Base-by-base conservation (phyloP, 2,113 vertebrate genomes). In the Albula glossodonta region DNA sequence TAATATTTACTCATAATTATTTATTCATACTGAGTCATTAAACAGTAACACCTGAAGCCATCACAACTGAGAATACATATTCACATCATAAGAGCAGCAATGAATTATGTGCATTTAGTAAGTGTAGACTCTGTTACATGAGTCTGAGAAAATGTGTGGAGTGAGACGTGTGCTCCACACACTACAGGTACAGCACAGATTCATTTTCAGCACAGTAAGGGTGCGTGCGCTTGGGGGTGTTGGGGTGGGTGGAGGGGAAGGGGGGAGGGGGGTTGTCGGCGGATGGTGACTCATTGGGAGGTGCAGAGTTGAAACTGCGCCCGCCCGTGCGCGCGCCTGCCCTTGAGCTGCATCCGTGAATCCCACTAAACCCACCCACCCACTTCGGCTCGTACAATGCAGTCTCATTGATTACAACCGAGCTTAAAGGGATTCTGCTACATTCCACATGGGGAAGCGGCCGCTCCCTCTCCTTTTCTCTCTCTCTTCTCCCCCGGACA, bases 361-460 rank as follows among this genome's bases (percentile, higher is more conserved):
- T n/a, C 63, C 19, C 63, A 5, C 63, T 15, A 11, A 15, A 15
- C 57, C 63, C 4, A 17, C 63, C 63, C 63, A 22, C 12, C 63
- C 63, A 70, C 63, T n/a, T 5, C 4, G 63, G 5, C 19, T 5
- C 22, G 3, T 22, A 80, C 79, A 51, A 51, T 17, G 84, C 70
- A 78, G 63, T 57, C 51, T 77, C 86, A 87, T 57, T 84, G 86
- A 84, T 60, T 86, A 56, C 52, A 41, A 22, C 81, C 60, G 81
- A 48, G 41, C 92, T 93, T 66, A 7, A 93, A 92, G 90, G 91
- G 77, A 89, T 91, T 51, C 86, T 79, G 92, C 80, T 87, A 88
- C 70, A 89, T 87, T 88, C 91, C 92, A 92, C 88, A 86, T 10
- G 70, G 92, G 91, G 31, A 41, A 92, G 93, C 83, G 91, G 90